phyloP scores from a whole-genome alignment of 2,797 vertebrate species.

The Catamblyrhynchus diadema region DNA sequence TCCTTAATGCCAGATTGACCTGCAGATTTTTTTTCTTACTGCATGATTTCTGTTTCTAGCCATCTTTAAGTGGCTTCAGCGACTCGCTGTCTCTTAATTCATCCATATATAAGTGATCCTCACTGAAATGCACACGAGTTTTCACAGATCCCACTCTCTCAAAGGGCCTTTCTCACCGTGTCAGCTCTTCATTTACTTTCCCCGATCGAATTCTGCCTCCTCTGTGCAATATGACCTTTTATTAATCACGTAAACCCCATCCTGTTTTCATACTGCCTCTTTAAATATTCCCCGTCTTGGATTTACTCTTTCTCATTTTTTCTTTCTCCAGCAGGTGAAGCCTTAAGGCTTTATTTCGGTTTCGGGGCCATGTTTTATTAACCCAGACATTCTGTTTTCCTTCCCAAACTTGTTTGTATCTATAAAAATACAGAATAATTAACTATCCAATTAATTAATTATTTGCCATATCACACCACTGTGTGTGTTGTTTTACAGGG shows the following conservation, averaged over 20 bases:
- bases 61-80: neutral
- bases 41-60: neutral
- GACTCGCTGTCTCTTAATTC: neutral
- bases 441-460: neutral
- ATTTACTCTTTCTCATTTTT: neutral
- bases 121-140: neutral
- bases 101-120: neutral
- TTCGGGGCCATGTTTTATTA: neutral
- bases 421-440: neutral
- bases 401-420: neutral
- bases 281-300: neutral
- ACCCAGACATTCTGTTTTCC: neutral
- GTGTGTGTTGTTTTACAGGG: neutral
- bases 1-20: neutral
- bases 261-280: neutral
- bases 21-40: neutral
- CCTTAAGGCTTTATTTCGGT: neutral
- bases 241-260: neutral
- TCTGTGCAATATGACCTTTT: constrained; percentile 20
- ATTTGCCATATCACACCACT: neutral
- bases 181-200: neutral
- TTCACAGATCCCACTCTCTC: neutral
- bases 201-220: neutral
- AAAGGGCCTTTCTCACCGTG: neutral
- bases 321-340: neutral